Evolutionary conservation across 1,140 invertebrate genomes (phyloP), one percentile per base, ranked within the genome.

Genomic region (Gonioctena quinquepunctata): DNA sequence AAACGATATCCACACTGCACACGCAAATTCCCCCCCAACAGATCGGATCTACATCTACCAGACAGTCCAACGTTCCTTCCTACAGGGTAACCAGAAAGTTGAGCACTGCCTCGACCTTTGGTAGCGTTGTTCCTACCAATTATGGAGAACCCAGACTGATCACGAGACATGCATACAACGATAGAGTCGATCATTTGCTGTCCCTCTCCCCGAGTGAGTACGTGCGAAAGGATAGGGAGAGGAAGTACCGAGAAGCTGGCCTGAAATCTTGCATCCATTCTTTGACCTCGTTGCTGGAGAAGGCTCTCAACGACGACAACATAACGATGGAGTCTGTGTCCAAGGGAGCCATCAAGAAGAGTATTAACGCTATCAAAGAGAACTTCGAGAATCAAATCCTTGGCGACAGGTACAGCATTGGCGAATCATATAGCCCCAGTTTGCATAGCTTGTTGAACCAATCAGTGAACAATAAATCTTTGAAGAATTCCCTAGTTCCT

Each of bases 161-260:
- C 13, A 54, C 11, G 59, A 65, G 56, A 22, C 66, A 69, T 16
- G 68, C 33, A n/a, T 71, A 65, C 63, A 62, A 42, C 8, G 73
- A 74, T 16, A 74, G 73, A 26, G 69, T 76, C 18, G 74, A 76
- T 25, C 67, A 76, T 21, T 62, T 76, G 4, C 59, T 76, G 5
- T 71, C 71, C 0, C 71, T 73, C 52, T 69, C 71, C 7, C 74
- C 74, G 4, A 73, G 71, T 23, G 74, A 76, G 62, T 76, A 76
- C 62, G 67, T 76, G n/a, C 50, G 71, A 11, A 65, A 72, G 8
- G 71, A 76, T 23, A 71, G 69, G 28, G 74, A 71, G 52, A 50
- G 71, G 2, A 73, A 73, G 64, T 69, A 49, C 54, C 26, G 67
- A 19, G 74, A 76, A 66, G 69, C 69, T 48, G 72, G 72, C 7